Percentiles rank a stretch among this genome's conserved stretches.
phyloP scores from a whole-genome alignment of 2,888 invertebrate genomes.

The Thecocarcelia acutangulata region DNA sequence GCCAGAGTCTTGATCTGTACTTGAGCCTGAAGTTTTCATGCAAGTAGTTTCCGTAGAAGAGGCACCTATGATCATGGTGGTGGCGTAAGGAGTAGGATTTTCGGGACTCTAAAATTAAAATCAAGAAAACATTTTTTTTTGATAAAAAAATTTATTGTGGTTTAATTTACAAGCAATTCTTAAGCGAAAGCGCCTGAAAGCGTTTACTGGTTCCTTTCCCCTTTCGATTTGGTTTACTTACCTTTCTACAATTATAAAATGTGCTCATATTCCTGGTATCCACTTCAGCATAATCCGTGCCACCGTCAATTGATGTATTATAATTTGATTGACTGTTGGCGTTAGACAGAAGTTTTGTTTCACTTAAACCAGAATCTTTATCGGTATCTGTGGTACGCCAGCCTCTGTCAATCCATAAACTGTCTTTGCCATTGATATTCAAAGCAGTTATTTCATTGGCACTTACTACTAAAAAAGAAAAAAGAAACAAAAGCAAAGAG shows the following conservation, averaged over 20 bases:
- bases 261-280: conserved; percentile 86
- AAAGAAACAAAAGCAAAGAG: conserved; percentile 23
- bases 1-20: conserved; percentile 81
- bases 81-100: conserved; percentile 88
- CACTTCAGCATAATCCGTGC: conserved; percentile 87
- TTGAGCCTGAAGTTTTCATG: conserved; percentile 80
- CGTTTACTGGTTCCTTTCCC: too few species aligned
- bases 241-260: conserved; percentile 86
- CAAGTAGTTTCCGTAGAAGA: conserved; percentile 81
- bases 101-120: conserved; percentile 82
- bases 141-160: too few species aligned
- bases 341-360: conserved; percentile 84
- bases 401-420: conserved; percentile 87
- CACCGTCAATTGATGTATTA: conserved; percentile 79
- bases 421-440: conserved; percentile 84
- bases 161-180: too few species aligned
- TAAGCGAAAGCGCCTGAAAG: too few species aligned
- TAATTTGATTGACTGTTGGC: conserved; percentile 82
- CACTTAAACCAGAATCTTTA: conserved; percentile 84
- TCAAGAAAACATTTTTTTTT: too few species aligned
- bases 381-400: conserved; percentile 86
- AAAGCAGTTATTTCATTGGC: conserved; percentile 82
- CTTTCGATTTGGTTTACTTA: conserved; percentile 58
- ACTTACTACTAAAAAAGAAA: conserved; percentile 79
- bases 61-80: conserved; percentile 85